Conservation (phyloP, 1,140 invertebrate species). For the Drosophila fuyamai region DNA sequence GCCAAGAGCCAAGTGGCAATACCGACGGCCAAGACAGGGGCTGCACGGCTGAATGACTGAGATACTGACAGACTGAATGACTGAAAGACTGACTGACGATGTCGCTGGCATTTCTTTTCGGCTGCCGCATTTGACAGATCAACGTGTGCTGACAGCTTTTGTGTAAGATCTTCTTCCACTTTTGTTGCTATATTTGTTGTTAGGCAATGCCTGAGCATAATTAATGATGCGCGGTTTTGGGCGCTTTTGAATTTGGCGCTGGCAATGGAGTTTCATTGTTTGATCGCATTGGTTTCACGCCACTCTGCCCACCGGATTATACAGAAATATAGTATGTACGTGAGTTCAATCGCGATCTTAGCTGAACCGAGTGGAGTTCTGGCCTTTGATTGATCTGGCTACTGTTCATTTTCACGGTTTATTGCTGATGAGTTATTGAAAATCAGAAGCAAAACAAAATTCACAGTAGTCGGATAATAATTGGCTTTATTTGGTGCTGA, state of each 20-base stretch:
- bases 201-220: constrained; percentile 77
- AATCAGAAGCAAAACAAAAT: constrained; percentile 48
- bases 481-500: constrained; percentile 27
- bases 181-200: constrained; percentile 42
- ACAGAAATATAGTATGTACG: constrained; percentile 9
- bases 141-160: constrained; percentile 81
- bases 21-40: constrained; percentile 25
- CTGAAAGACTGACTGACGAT: constrained; percentile 29
- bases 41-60: constrained; percentile 22
- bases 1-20: constrained; percentile 60
- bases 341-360: constrained; percentile 40
- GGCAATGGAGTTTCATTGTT: constrained; percentile 61
- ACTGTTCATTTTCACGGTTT: constrained; percentile 78
- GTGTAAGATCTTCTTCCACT: constrained; percentile 46
- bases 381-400: constrained; percentile 72
- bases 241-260: constrained; percentile 77
- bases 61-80: constrained; percentile 2
- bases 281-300: constrained; percentile 79
- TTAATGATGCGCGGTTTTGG: constrained; percentile 79
- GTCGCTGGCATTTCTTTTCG: constrained; percentile 69
- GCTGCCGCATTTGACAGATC: constrained; percentile 77
- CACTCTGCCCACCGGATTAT: constrained; percentile 42
- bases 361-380: constrained; percentile 49
- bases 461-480: constrained; percentile 48
- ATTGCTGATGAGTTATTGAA: constrained; percentile 65